These are phyloP conservation scores for Callionymus lyra DNA, from an alignment of 2,113 vertebrate species.

Conservation along the genomic window DNA sequence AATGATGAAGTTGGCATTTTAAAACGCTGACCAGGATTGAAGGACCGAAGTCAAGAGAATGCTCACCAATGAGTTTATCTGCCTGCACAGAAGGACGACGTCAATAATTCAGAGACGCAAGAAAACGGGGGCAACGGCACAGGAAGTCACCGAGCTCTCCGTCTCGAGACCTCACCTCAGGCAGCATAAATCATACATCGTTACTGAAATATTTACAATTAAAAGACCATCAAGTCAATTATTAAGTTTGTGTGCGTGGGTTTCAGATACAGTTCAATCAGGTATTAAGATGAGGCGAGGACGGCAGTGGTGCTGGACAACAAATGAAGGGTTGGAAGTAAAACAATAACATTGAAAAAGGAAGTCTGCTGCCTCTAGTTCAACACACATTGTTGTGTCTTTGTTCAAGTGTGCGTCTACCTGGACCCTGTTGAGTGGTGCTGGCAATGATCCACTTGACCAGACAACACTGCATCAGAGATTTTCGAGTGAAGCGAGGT, in stretches of 20 bases:
- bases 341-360: too few relatives aligned
- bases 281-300: too few relatives aligned
- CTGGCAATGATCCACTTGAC: conserved; percentile 84
- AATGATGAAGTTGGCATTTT: background rate
- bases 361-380: too few relatives aligned
- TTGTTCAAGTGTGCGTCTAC: conserved; percentile 31
- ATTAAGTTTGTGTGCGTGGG: too few relatives aligned
- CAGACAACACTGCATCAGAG: conserved; percentile 80
- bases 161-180: conserved; percentile 1
- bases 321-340: too few relatives aligned
- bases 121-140: conserved; percentile 9
- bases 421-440: conserved; percentile 72
- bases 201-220: background rate
- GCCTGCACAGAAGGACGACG: conserved; percentile 6
- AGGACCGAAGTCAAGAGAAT: background rate
- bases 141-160: conserved; percentile 4
- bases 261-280: too few relatives aligned
- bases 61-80: background rate
- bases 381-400: conserved; percentile 1
- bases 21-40: background rate
- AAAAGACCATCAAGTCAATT: background rate
- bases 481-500: conserved; percentile 68
- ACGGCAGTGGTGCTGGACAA: too few relatives aligned
- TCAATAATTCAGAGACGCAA: conserved; percentile 42
- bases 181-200: too few relatives aligned